Conservation (phyloP, 2,888 invertebrate genomes). For the Pristionchus arcanus region DNA sequence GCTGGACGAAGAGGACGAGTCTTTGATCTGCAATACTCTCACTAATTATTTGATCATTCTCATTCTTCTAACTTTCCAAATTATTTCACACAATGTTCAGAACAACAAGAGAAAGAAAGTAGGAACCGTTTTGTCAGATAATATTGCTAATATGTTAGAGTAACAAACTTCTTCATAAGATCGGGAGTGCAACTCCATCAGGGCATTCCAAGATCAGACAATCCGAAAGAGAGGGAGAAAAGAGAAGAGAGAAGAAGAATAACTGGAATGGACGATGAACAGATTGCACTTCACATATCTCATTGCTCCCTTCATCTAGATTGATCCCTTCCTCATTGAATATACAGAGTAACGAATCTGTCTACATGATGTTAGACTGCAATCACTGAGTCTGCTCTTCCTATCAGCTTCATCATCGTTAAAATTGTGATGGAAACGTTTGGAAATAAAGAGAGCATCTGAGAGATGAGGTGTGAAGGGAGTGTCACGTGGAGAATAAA, state of each 20-base stretch:
- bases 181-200: conserved; percentile 64
- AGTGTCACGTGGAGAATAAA: background rate
- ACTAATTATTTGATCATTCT: too few species aligned
- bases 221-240: background rate
- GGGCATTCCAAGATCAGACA: conserved; percentile 62
- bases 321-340: background rate
- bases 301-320: background rate
- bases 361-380: background rate
- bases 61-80: too few species aligned
- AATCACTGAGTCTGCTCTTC: background rate
- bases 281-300: background rate
- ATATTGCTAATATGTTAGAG: background rate
- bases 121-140: background rate
- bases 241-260: background rate
- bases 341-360: background rate
- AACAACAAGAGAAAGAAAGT: too few species aligned
- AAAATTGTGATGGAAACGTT: conserved; percentile 8
- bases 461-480: background rate
- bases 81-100: too few species aligned
- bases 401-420: background rate
- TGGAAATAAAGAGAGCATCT: background rate
- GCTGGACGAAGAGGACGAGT: conserved; percentile 80
- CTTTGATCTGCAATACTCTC: conserved; percentile 59
- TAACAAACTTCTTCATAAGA: conserved; percentile 60
- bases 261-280: background rate